Evolutionary conservation across 2,888 invertebrate genomes (phyloP).

Genomic region (Drosophila borborema): DNA sequence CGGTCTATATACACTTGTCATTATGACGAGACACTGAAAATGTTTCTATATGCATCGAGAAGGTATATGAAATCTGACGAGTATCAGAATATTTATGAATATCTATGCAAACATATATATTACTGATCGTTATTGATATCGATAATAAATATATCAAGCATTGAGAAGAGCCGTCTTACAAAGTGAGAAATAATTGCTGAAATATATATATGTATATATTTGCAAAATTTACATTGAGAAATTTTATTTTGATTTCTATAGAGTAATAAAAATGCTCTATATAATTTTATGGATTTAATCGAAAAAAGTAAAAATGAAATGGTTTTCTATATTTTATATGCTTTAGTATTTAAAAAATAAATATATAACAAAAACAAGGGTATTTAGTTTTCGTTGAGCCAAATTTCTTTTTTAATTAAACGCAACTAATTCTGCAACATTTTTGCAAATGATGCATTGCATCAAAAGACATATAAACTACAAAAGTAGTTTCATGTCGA

Average conservation of each 20-base stretch:
- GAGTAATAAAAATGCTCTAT: no score
- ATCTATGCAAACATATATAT: background rate
- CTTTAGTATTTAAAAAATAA: no score
- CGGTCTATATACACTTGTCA: constrained; percentile 21
- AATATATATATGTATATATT: background rate
- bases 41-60: background rate
- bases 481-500: constrained; percentile 13
- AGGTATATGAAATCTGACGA: background rate
- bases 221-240: background rate
- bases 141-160: background rate
- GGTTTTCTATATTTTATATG: no score
- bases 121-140: background rate
- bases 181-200: no score
- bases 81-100: background rate
- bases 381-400: background rate
- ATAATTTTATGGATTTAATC: no score
- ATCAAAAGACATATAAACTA: constrained; percentile 27
- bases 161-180: no score
- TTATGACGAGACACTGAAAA: constrained; percentile 25
- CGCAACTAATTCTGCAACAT: constrained; percentile 60
- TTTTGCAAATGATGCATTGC: constrained; percentile 51
- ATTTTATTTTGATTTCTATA: background rate
- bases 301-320: no score
- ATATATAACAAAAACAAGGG: background rate
- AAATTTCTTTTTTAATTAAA: constrained; percentile 39